Evolutionary conservation across 2,797 vertebrate species (phyloP).

Genomic region (Sebastes miniatus): DNA sequence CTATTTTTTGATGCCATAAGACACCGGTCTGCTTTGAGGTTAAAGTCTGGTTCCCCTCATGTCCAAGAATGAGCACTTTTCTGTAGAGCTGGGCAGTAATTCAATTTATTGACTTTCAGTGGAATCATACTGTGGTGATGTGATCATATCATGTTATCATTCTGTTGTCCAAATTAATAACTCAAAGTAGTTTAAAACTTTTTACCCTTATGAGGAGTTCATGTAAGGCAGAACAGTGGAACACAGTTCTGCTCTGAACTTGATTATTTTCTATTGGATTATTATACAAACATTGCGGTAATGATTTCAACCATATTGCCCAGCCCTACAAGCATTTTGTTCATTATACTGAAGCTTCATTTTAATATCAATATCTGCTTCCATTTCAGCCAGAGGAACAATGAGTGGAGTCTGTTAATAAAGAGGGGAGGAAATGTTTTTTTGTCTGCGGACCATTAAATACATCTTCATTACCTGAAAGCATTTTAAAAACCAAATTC

Average conservation of each 20-base stretch:
- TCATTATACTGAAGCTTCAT: neutral
- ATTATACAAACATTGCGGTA: neutral
- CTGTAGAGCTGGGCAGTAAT: constrained; percentile 26
- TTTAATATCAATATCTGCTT: neutral
- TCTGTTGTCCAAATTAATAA: neutral
- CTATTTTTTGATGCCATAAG: neutral
- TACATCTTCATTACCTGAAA: neutral
- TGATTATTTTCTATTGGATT: neutral
- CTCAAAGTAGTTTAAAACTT: neutral
- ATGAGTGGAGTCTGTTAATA: constrained; percentile 3
- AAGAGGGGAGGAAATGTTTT: neutral
- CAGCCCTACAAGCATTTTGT: neutral
- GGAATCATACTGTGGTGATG: neutral
- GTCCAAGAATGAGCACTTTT: neutral
- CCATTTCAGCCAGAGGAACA: constrained; percentile 2
- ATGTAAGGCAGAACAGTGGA: neutral
- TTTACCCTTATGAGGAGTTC: neutral
- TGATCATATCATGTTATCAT: neutral
- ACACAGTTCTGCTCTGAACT: neutral
- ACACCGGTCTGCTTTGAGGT: constrained; percentile 46
- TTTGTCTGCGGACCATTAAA: constrained; percentile 35
- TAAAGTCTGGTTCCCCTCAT: neutral
- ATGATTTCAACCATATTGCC: neutral
- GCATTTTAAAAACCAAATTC: neutral
- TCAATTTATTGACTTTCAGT: neutral